Conservation (phyloP, 2,797 vertebrate species). For the Poecile montanus region DNA sequence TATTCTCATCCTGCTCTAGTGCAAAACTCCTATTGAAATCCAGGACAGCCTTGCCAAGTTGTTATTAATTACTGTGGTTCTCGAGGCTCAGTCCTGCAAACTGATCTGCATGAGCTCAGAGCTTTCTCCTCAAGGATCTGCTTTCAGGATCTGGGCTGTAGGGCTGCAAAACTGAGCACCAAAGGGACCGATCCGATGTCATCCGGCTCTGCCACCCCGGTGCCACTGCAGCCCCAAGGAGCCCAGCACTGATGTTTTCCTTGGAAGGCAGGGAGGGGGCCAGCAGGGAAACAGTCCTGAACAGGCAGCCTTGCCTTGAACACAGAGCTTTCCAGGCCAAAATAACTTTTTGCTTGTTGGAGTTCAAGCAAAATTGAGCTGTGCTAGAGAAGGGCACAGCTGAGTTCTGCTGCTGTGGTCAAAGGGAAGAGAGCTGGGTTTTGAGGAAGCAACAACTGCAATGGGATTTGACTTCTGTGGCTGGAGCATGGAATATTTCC, state of each 20-base stretch:
- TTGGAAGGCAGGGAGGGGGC: neutral
- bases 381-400: neutral
- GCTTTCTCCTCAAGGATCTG: slow-evolving; percentile 28
- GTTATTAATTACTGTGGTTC: slow-evolving; percentile 60
- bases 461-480: neutral
- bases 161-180: neutral
- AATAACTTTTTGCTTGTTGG: neutral
- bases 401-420: neutral
- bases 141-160: slow-evolving; percentile 8
- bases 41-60: slow-evolving; percentile 33
- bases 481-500: neutral
- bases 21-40: slow-evolving; percentile 55
- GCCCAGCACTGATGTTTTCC: neutral
- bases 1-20: slow-evolving; percentile 45
- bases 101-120: slow-evolving; percentile 58
- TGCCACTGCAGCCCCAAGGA: neutral
- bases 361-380: neutral
- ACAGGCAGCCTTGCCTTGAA: neutral
- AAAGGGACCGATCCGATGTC: neutral
- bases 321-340: slow-evolving; percentile 6
- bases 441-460: neutral
- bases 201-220: neutral
- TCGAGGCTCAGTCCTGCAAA: slow-evolving; percentile 41
- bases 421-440: neutral
- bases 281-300: neutral